Conservation (phyloP, 2,113 vertebrate species). For the Strix aluco region DNA sequence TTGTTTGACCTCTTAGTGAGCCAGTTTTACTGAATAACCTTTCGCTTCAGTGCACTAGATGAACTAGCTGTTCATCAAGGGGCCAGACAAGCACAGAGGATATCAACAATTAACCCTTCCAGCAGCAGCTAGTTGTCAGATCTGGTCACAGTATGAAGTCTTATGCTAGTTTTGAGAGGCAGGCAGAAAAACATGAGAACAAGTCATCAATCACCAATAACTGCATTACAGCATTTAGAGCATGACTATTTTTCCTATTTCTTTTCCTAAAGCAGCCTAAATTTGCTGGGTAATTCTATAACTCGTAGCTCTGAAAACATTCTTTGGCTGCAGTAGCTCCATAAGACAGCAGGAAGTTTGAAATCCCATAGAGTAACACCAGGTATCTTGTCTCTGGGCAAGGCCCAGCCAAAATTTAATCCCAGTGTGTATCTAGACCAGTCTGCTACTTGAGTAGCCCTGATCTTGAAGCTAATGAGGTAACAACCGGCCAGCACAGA, state of each 20-base stretch:
- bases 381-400: background rate
- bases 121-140: background rate
- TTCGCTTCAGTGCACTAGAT: background rate
- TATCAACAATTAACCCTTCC: constrained; percentile 17
- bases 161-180: background rate
- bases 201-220: background rate
- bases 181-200: background rate
- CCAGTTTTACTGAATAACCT: background rate
- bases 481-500: background rate
- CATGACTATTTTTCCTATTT: background rate
- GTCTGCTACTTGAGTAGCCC: background rate
- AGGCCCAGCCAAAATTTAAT: background rate
- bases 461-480: background rate
- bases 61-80: background rate
- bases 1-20: background rate
- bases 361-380: background rate
- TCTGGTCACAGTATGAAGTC: background rate
- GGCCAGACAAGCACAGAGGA: background rate
- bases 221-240: background rate
- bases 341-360: background rate
- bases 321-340: background rate
- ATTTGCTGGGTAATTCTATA: background rate
- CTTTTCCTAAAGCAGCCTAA: background rate
- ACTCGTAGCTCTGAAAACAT: background rate
- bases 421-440: accelerated